Base-by-base conservation (phyloP, 2,797 vertebrate genomes). In the Buphagus erythrorhynchus region DNA sequence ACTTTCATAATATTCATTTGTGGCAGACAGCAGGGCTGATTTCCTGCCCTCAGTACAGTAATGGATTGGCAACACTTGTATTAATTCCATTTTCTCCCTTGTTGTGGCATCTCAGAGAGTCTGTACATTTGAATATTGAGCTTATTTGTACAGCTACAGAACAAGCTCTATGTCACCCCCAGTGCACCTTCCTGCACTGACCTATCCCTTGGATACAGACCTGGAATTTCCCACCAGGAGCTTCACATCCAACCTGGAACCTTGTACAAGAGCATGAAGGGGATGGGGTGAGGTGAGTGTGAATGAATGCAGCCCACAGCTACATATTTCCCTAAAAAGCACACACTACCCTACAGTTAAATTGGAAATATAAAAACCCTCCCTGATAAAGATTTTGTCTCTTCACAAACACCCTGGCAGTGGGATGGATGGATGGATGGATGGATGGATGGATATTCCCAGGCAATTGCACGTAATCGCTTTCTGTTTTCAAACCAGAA, bases 391-490 rank as follows among this genome's bases (percentile, higher is more conserved):
- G 3, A 35, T 46, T 88, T 38, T 22, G 24, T 13, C 48, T 45
- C 43, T 25, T 77, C 57, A 69, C 10, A 73, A 69, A 46, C 9
- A 48, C 24, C 19, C 36, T 38, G 49, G 43, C 29, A 71, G 36
- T 5, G 43, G 62, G 38, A 43, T 14, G 38, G 42, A 36, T 10
- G 38, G 51, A 33, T 28, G 51, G 52, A 46, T 11, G 43, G 62
- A 48, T 5, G 28, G 38, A 63, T 14, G 43, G 40, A 49, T 6
- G 40, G 10, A 6, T 24, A 13, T 5, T 61, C 24, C 25, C 65
- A 80, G 29, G 51, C 15, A 57, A 35, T 7, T 20, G n/a, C 26
- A 35, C 0, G 0, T 7, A 14, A 45, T 42, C 1, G 1, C 6
- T 43, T 33, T 10, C 38, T 68, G 55, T 55, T n/a, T 86, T 42